Evolutionary conservation across 2,888 invertebrate species (phyloP).

Genomic region (Lysandra coridon): DNA sequence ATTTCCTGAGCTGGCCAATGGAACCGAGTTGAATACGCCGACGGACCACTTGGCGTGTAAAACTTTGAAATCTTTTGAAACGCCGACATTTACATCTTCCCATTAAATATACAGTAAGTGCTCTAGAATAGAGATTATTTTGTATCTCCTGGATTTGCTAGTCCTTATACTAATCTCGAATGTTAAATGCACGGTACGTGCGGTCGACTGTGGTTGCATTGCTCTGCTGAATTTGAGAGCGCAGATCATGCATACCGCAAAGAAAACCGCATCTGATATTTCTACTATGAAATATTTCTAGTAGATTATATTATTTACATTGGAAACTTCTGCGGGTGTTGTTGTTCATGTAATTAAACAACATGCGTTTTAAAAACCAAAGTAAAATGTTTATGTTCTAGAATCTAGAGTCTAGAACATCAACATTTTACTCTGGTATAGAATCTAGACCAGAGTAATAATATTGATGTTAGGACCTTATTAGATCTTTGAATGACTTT

Average conservation of each 20-base stretch:
- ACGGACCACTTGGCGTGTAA: constrained; percentile 13
- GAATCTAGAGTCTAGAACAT: too few species aligned
- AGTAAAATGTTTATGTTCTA: too few species aligned
- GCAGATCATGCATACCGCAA: neutral
- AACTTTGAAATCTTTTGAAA: constrained; percentile 26
- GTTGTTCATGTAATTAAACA: neutral
- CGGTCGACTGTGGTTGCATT: constrained; percentile 3
- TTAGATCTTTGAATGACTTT: neutral
- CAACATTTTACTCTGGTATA: too few species aligned
- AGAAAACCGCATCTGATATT: constrained; percentile 5
- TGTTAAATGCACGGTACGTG: constrained; percentile 5
- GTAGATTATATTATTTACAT: neutral
- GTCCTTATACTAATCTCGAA: neutral
- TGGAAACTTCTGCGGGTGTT: neutral
- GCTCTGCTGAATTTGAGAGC: constrained; percentile 10
- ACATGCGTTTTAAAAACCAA: neutral
- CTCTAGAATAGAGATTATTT: neutral
- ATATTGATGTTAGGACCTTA: neutral
- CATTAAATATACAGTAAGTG: neutral
- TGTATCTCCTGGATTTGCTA: neutral
- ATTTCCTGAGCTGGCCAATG: constrained; percentile 22
- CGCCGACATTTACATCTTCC: neutral
- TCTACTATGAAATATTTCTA: neutral
- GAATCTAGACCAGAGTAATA: too few species aligned
- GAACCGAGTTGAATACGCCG: constrained; percentile 17